These are phyloP conservation scores for Nyctibius bracteatus DNA, from an alignment of 2,113 vertebrate genomes.

Conservation along the genomic window DNA sequence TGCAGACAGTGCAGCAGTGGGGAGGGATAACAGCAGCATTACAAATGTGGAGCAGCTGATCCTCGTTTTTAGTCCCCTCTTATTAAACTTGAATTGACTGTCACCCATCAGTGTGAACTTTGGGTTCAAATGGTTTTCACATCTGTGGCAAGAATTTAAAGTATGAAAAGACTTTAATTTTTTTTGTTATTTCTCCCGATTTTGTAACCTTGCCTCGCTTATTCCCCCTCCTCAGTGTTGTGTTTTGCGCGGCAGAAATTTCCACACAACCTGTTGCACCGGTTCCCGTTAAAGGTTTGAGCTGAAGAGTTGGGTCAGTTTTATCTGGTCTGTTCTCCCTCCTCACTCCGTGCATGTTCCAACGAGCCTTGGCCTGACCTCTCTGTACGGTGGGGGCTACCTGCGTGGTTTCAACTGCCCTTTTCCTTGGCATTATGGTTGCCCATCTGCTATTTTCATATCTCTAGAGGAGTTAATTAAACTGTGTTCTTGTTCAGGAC, in stretches of 20 bases:
- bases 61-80: not conserved
- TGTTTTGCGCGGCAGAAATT: not conserved
- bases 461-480: not conserved
- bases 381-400: not conserved
- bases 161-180: not conserved
- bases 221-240: not conserved
- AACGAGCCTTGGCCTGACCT: not conserved
- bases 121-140: not conserved
- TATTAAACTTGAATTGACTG: not conserved
- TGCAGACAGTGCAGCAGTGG: not conserved
- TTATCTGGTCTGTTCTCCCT: conserved; percentile 27
- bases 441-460: not conserved
- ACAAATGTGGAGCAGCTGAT: not conserved
- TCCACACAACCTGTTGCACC: conserved; percentile 61
- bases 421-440: not conserved
- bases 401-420: not conserved
- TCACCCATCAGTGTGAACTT: not conserved
- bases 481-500: not conserved
- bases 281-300: conserved; percentile 1
- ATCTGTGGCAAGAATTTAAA: conserved; percentile 17
- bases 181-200: not conserved
- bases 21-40: not conserved
- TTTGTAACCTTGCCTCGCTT: not conserved
- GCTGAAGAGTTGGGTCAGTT: conserved; percentile 39
- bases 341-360: not conserved